Conservation (phyloP, 2,113 vertebrate genomes). For the Abramis brama region DNA sequence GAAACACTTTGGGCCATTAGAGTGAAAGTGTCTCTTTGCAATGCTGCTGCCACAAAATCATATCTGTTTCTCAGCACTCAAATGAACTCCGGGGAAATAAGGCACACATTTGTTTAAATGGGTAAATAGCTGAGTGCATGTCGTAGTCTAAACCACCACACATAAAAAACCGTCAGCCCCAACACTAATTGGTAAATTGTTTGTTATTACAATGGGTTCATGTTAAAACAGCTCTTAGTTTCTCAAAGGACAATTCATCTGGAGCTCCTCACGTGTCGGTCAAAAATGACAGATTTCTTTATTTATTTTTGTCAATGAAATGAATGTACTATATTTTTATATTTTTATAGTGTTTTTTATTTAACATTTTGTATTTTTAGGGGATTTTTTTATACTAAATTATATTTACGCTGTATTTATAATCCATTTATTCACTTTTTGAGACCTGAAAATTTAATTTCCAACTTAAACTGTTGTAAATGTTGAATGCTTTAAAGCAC, state of each 20-base stretch:
- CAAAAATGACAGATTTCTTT: no score
- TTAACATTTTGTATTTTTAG: no score
- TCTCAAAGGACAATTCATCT: not conserved
- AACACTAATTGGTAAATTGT: not conserved
- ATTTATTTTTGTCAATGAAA: no score
- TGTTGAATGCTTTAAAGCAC: no score
- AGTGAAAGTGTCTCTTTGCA: not conserved
- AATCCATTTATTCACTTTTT: no score
- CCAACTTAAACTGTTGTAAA: no score
- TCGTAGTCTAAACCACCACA: not conserved
- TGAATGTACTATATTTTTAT: no score
- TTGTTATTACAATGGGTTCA: not conserved
- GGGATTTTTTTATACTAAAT: no score
- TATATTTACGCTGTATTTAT: no score
- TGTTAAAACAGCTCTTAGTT: not conserved
- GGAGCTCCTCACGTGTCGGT: no score
- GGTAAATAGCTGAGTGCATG: conserved; percentile 5
- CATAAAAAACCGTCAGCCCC: not conserved
- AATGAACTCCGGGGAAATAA: conserved; percentile 4
- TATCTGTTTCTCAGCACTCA: not conserved
- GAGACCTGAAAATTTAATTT: no score
- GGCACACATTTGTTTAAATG: not conserved
- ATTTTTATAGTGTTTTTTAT: no score
- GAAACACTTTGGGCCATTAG: not conserved
- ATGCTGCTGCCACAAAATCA: not conserved